A percentile compares a stretch with the other conserved stretches of the same genome.
phyloP scores from a whole-genome alignment of 2,888 invertebrate genomes.

The Isoperla grammatica region DNA sequence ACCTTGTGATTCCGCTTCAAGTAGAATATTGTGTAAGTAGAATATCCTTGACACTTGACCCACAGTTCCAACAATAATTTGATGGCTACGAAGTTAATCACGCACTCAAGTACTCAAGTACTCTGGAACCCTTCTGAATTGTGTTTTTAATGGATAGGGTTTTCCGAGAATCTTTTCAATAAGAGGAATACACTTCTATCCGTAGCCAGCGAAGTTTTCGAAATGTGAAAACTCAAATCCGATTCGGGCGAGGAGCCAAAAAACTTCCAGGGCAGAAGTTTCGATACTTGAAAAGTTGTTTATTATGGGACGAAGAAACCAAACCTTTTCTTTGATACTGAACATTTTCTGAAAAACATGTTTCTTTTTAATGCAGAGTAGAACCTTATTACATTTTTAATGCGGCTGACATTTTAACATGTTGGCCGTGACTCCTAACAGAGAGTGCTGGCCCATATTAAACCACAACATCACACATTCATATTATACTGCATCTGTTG shows the following conservation, averaged over 20 bases:
- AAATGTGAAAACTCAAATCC: slow-evolving; percentile 17
- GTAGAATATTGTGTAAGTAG: too few species aligned
- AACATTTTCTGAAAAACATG: not conserved
- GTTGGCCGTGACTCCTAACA: slow-evolving; percentile 1
- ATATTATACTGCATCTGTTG: too few species aligned
- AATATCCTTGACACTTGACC: too few species aligned
- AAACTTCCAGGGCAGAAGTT: slow-evolving; percentile 15
- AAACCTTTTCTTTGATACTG: slow-evolving; percentile 4
- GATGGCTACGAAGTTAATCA: not conserved
- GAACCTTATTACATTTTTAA: not conserved
- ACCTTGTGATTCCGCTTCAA: too few species aligned
- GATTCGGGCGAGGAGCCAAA: slow-evolving; percentile 11
- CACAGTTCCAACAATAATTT: slow-evolving; percentile 5
- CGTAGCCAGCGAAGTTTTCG: slow-evolving; percentile 7
- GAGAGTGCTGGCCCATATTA: too few species aligned
- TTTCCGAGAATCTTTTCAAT: slow-evolving; percentile 15
- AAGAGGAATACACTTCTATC: slow-evolving; percentile 14
- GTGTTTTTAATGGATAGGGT: slow-evolving; percentile 7
- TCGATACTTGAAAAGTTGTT: slow-evolving; percentile 18
- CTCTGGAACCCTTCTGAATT: slow-evolving; percentile 7
- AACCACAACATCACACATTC: too few species aligned
- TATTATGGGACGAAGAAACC: slow-evolving; percentile 16
- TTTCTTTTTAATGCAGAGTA: not conserved
- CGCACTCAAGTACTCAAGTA: slow-evolving; percentile 5
- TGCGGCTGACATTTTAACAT: not conserved